Evolutionary conservation across 2,113 vertebrate genomes (phyloP), one percentile per base, ranked within the genome.

Genomic region (Cairina moschata): DNA sequence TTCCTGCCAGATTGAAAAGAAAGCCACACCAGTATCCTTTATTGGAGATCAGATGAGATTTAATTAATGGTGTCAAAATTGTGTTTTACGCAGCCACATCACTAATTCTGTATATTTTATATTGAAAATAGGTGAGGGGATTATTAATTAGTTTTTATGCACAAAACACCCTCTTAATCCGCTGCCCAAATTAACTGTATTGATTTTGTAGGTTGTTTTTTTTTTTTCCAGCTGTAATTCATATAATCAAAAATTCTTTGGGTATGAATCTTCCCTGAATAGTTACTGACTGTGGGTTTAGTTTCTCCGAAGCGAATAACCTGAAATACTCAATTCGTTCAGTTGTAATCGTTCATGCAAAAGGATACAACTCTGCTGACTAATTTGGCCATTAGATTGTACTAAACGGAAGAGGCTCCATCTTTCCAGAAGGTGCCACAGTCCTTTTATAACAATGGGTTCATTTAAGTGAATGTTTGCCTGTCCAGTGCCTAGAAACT

Each of bases 381-480:
- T 55, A 42, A 66, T 63, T 54, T 38, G n/a, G 13, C 26, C 31
- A 34, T 46, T 31, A 50, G 31, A 59, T 62, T 68, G 38, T 52
- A 80, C 32, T 36, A 74, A 78, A 76, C 4, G 23, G 80, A 88
- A 84, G 21, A 83, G 62, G 34, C 46, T 16, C 56, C 73, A 42
- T 93, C 93, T 90, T 96, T 96, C 88, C 81, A 96, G 54, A 92
- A 93, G 38, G 48, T 79, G 75, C 80, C 44, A 71, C 46, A 94
- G 55, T 86, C 60, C 50, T 77, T 40, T 80, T 63, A 77, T 52
- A 74, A 75, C 62, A 29, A 3, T 38, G 55, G 18, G 44, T 75
- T 88, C 7, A 58, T 83, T 58, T 79, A 54, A 63, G 58, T 34
- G 68, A 94, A 83, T 29, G 10, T 77, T 80, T 92, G 36, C 74